Percentiles rank a stretch among this genome's conserved stretches.
phyloP scores from a whole-genome alignment of 2,888 invertebrate species.

The Salpingus planirostris region DNA sequence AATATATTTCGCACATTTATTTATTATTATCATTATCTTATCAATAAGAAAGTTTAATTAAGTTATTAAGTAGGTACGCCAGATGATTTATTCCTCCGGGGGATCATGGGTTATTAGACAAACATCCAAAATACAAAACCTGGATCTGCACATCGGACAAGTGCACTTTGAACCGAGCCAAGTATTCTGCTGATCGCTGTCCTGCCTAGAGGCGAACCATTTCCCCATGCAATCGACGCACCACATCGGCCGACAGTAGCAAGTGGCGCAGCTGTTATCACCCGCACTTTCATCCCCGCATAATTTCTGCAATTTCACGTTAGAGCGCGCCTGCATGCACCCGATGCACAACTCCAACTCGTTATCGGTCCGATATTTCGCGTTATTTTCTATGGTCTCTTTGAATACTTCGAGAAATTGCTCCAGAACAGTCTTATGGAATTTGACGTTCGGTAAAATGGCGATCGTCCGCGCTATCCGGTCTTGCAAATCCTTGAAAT shows the following conservation, averaged over 20 bases:
- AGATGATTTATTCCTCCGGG: no score
- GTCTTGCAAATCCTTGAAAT: conserved; percentile 69
- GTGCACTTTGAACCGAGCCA: conserved; percentile 80
- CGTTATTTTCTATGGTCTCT: conserved; percentile 62
- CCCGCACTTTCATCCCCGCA: conserved; percentile 48
- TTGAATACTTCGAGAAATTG: conserved; percentile 78
- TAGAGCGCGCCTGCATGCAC: conserved; percentile 71
- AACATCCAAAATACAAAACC: conserved; percentile 80
- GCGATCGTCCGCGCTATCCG: conserved; percentile 58
- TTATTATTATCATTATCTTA: no score
- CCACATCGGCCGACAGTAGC: conserved; percentile 83
- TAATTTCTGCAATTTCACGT: conserved; percentile 67
- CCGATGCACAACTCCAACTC: conserved; percentile 79
- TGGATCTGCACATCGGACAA: conserved; percentile 80
- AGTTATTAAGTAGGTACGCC: no score
- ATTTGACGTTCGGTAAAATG: conserved; percentile 59
- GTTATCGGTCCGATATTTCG: conserved; percentile 49
- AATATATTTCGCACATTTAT: no score
- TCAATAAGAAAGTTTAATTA: no score
- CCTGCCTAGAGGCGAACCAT: conserved; percentile 82
- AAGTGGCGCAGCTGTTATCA: conserved; percentile 45
- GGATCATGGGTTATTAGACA: neutral
- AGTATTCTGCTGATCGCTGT: conserved; percentile 55
- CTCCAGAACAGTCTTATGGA: conserved; percentile 71
- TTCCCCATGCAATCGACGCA: conserved; percentile 76